A percentile compares a stretch with the other conserved stretches of the same genome.
These are phyloP conservation scores for Naso thynnoides DNA, from an alignment of 2,797 vertebrate species.

Conservation along the genomic window DNA sequence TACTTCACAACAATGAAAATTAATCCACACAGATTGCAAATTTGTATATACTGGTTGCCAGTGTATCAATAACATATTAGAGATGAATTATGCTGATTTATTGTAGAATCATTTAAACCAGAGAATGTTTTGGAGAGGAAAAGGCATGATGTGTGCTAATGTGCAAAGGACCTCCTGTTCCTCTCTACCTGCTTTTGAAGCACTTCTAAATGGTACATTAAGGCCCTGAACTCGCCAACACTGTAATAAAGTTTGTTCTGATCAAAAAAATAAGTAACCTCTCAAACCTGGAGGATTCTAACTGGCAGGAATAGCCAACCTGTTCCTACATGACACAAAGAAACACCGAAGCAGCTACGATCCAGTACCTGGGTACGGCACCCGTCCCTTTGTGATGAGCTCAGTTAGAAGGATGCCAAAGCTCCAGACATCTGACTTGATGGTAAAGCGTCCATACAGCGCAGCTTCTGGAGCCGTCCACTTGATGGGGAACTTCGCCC, in stretches of 20 bases:
- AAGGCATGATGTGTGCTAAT: constrained; percentile 8
- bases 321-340: neutral
- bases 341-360: neutral
- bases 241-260: neutral
- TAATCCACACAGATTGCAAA: neutral
- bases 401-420: constrained; percentile 96
- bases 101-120: constrained; percentile 11
- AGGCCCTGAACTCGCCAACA: neutral
- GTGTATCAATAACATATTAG: neutral
- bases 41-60: neutral
- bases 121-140: constrained; percentile 2
- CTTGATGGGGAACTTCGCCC: constrained; percentile 98
- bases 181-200: constrained; percentile 13
- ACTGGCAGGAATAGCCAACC: neutral
- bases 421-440: constrained; percentile 98
- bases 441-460: constrained; percentile 94
- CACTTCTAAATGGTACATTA: neutral
- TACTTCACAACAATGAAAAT: too few relatives aligned
- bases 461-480: constrained; percentile 98
- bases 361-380: constrained; percentile 94
- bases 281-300: neutral
- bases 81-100: neutral
- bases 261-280: constrained; percentile 18
- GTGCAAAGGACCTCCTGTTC: constrained; percentile 7
- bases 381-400: constrained; percentile 95